Evolutionary conservation across 1,140 invertebrate species (phyloP).

Genomic region (Drosophila takahashii): DNA sequence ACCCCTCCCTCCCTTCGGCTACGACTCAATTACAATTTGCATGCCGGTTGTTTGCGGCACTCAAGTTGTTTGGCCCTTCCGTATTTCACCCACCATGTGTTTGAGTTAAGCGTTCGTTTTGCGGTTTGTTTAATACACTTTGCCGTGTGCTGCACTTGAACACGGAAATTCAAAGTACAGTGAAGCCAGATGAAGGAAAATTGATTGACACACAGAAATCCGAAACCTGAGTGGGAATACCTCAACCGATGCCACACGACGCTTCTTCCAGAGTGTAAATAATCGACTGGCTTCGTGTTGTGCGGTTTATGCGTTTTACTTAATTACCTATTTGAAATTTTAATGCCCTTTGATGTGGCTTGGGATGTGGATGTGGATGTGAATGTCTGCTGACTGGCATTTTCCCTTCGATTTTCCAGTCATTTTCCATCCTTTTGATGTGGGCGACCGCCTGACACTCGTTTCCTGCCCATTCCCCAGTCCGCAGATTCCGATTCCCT

Average conservation of each 20-base stretch:
- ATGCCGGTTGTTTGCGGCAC: slow-evolving; percentile 41
- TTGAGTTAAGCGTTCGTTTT: slow-evolving; percentile 73
- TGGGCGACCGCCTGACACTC: slow-evolving; percentile 38
- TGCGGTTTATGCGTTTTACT: slow-evolving; percentile 82
- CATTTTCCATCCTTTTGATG: slow-evolving; percentile 25
- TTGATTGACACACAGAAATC: slow-evolving; percentile 65
- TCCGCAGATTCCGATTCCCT: not conserved
- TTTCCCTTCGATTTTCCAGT: slow-evolving; percentile 27
- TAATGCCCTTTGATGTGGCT: slow-evolving; percentile 78
- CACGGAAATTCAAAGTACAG: slow-evolving; percentile 18
- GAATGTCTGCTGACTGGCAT: slow-evolving; percentile 11
- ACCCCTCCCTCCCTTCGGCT: not conserved
- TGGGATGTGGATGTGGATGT: slow-evolving; percentile 9
- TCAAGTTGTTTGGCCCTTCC: slow-evolving; percentile 54
- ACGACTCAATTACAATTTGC: slow-evolving; percentile 76
- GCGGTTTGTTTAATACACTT: slow-evolving; percentile 80
- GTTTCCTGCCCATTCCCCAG: slow-evolving; percentile 36
- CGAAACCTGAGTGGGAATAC: slow-evolving; percentile 6
- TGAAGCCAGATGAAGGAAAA: slow-evolving; percentile 46
- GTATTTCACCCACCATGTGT: slow-evolving; percentile 33
- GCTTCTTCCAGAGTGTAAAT: slow-evolving; percentile 63
- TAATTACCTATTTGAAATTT: slow-evolving; percentile 80
- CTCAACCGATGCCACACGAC: not conserved
- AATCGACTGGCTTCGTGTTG: slow-evolving; percentile 60
- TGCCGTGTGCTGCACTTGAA: slow-evolving; percentile 58